Evolutionary conservation across 2,113 vertebrate genomes (phyloP), one percentile per base, ranked within the genome.

Genomic region (Felis catus): DNA sequence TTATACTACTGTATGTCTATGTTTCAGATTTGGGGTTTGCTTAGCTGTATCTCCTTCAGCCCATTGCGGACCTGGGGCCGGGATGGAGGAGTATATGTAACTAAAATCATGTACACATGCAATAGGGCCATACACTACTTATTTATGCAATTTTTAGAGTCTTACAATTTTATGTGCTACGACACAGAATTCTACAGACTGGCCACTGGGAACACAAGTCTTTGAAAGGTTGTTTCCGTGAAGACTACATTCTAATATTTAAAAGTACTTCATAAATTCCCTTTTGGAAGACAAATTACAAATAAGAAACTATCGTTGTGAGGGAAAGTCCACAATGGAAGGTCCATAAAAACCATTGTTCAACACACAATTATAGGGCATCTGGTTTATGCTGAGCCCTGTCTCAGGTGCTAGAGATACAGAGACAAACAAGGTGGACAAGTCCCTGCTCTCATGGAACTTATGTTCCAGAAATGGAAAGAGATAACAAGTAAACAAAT

Each of bases 241-340:
- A 85, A 58, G 51, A 71, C 15, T 39, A n/a, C 15, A 25, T 65
- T 86, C 70, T 91, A 15, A 76, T 82, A 94, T 85, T 63, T 23
- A 25, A 87, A 66, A 73, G 53, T 19, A 65, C 58, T 93, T 85
- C 71, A 15, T 88, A 68, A 71, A 65, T 48, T 84, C 29, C 19
- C 71, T 68, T 95, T 94, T 61, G 41, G 71, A 74, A 96, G 79
- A 58, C 29, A 88, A 80, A 68, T 68, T 80, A 31, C 36, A 33
- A 58, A 23, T 29, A 85, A 74, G 25, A 51, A 63, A 23, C 29
- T 81, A 13, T n/a, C 19, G 11, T 18, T 39, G 31, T 25, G n/a
- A 29, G 14, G 53, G 63, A 55, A 63, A 65, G 19, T 23, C 58
- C 86, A 41, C 3, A 10, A 41, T 7, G 29, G 53, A n/a, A 65